Percentiles rank a stretch among this genome's conserved stretches.
Conservation (phyloP, 2,113 vertebrate species). For the Zingel zingel region DNA sequence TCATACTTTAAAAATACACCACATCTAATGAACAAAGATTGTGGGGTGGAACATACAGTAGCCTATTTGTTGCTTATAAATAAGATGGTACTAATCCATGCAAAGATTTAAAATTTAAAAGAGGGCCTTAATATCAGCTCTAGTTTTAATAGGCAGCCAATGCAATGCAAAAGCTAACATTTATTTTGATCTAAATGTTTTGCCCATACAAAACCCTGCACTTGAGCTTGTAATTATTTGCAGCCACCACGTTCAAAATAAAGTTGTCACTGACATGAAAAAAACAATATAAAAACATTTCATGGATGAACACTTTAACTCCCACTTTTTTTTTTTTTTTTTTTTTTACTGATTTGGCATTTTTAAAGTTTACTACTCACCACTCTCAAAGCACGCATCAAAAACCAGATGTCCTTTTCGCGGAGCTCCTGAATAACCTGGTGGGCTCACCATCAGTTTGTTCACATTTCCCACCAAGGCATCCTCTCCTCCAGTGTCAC, state of each 20-base stretch:
- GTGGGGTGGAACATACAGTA: not conserved
- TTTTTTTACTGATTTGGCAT: not conserved
- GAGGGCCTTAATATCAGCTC: conserved; percentile 11
- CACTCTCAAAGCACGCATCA: conserved; percentile 98
- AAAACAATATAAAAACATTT: not conserved
- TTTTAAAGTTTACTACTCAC: conserved; percentile 83
- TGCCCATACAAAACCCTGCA: not conserved
- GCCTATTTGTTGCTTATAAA: not conserved
- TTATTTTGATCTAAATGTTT: conserved; percentile 27
- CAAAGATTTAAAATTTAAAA: conserved; percentile 18
- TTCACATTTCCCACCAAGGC: conserved; percentile 93
- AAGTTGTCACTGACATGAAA: not conserved
- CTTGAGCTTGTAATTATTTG: not conserved
- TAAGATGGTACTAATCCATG: conserved; percentile 16
- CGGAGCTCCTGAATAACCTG: conserved; percentile 87
- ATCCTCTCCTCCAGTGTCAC: conserved; percentile 90
- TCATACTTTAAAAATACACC: not conserved
- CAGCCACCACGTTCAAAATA: not conserved
- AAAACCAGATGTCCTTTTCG: conserved; percentile 95
- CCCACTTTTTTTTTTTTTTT: not conserved
- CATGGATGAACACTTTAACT: not conserved
- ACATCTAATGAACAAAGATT: not conserved
- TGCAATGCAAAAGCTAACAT: conserved; percentile 4
- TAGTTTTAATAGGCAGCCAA: conserved; percentile 20
- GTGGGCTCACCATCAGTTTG: conserved; percentile 89